Base-by-base conservation (phyloP, 2,888 invertebrate genomes). In the Ochropacha duplaris region DNA sequence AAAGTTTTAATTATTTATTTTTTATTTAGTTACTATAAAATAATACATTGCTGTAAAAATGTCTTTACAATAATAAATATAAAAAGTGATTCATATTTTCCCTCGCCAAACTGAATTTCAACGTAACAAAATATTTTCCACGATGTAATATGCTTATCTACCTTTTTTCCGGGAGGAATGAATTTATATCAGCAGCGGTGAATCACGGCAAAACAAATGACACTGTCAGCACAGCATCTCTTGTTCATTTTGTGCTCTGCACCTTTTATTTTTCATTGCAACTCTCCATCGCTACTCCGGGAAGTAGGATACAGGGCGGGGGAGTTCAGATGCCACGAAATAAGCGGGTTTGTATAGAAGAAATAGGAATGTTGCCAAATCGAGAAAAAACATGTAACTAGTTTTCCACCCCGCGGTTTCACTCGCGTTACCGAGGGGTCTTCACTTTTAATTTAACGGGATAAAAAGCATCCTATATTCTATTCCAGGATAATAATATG, bases 181-280 rank as follows among this genome's bases (percentile, higher is more conserved):
- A 44, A 44, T 51, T 16, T 51, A 51, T 51, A 51, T 51, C 22
- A 24, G 22, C 26, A n/a, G n/a, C 24, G 6, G 50, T 50, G 69
- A 71, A 68, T 74, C 70, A 67, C 69, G 65, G 57, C 61, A 69
- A 70, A 78, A 82, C 81, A 81, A 79, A 81, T 80, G 82, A 73
- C 74, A 75, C 71, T 83, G 83, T 78, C 83, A 80, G 78, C 81
- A 74, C 70, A 68, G 72, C 71, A 65, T 72, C 69, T 78, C 69
- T 74, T 77, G 79, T 78, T 82, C 80, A 81, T 83, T 83, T 81
- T 76, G 74, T 81, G 68, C 71, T 76, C 74, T 83, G 73, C 77
- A 78, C 78, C 75, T 83, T 83, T 83, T 84, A 83, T 84, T 83
- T 83, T 76, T 74, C 79, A 78, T 76, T 83, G 82, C 82, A 79